Percentiles rank a stretch among this genome's conserved stretches.
Conservation (phyloP, 2,888 invertebrate species). For the Tachina fera region DNA sequence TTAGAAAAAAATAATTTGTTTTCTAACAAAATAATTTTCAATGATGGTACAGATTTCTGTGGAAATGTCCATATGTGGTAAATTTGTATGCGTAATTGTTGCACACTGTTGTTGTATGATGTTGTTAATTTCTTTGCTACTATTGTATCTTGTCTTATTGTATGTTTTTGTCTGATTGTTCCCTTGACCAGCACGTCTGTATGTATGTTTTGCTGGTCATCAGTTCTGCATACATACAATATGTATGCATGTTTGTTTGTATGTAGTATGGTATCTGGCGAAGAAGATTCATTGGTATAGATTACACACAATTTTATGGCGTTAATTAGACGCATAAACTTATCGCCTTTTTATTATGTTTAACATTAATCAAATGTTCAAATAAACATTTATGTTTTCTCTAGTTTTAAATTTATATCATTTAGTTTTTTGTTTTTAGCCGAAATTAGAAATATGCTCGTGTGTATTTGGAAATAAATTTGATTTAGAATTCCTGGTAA, state of each 20-base stretch:
- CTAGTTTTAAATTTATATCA: constrained; percentile 2
- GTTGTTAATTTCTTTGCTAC: constrained; percentile 51
- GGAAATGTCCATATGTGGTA: background rate
- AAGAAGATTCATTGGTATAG: constrained; percentile 68
- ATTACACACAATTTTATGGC: constrained; percentile 70
- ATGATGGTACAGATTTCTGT: no score
- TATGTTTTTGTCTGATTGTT: constrained; percentile 1
- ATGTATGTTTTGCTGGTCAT: constrained; percentile 32
- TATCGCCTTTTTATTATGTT: constrained; percentile 70
- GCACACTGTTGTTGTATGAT: constrained; percentile 5
- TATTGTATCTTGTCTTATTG: constrained; percentile 43
- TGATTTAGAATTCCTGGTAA: constrained; percentile 57
- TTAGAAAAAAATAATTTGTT: no score
- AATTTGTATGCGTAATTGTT: constrained; percentile 24
- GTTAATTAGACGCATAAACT: constrained; percentile 72
- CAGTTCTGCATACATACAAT: constrained; percentile 2
- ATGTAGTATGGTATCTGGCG: constrained; percentile 1
- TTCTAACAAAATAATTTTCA: no score
- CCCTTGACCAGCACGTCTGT: background rate
- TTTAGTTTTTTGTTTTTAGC: constrained; percentile 12
- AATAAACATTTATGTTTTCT: constrained; percentile 59
- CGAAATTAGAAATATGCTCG: constrained; percentile 28
- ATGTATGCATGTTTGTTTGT: background rate
- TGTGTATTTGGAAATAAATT: constrained; percentile 43
- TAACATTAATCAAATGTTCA: constrained; percentile 70